Conservation (phyloP, 2,797 vertebrate genomes). For the Brotula barbata region DNA sequence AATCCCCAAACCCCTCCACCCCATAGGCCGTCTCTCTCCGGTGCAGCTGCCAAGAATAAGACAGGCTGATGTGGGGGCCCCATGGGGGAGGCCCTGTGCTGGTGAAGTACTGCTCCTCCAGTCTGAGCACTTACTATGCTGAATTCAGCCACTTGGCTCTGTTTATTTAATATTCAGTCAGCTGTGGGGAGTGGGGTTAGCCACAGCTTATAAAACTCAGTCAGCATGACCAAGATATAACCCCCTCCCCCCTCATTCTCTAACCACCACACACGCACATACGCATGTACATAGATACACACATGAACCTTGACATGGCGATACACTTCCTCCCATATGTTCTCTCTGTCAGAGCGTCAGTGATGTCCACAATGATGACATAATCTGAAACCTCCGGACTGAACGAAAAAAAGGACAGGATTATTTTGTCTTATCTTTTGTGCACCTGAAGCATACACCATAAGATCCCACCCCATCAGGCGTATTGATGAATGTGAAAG, state of each 20-base stretch:
- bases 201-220: conserved; percentile 85
- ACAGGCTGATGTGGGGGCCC: conserved; percentile 76
- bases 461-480: no score
- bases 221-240: conserved; percentile 80
- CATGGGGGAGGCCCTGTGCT: conserved; percentile 50
- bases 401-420: no score
- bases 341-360: conserved; percentile 18
- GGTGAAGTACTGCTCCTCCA: conserved; percentile 62
- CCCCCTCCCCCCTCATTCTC: conserved; percentile 45
- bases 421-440: no score
- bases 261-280: conserved; percentile 12
- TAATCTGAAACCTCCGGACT: no score
- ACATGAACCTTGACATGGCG: conserved; percentile 20
- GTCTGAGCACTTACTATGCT: conserved; percentile 69
- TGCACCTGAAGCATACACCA: no score
- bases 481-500: no score
- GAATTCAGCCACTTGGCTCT: conserved; percentile 80
- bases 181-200: conserved; percentile 85
- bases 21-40: conserved; percentile 64
- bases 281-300: conserved; percentile 16
- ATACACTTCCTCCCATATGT: conserved; percentile 10
- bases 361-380: conserved; percentile 13
- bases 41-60: conserved; percentile 80
- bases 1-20: conserved; percentile 40
- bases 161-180: conserved; percentile 88